Evolutionary conservation across 2,797 vertebrate genomes (phyloP), one percentile per base, ranked within the genome.

Genomic region (Micrastur ruficollis): DNA sequence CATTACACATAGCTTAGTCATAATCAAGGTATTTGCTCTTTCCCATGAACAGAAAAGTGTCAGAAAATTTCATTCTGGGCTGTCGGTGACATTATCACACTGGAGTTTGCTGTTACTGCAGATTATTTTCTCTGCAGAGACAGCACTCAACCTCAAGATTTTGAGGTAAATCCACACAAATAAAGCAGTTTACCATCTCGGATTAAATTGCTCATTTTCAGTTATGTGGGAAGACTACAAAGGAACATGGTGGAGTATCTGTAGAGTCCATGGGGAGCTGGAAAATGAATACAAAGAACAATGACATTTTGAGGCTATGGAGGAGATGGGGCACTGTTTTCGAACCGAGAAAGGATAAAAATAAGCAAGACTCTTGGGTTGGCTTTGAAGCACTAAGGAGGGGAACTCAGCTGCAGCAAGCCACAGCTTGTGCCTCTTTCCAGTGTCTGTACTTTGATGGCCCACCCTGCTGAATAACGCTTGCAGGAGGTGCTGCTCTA

Each of bases 21-120:
- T 92, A 95, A 97, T 89, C 81, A 94, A 94, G 92, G 89, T 93
- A 85, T 95, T 96, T 93, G 55, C 49, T 95, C 66, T 93, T 96
- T 96, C 84, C 94, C 72, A 55, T 21, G 65, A 93, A 83, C 50
- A 86, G 59, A 89, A 67, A 50, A 83, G 58, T 86, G 71, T 96
- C 74, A 85, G 81, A 83, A 86, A 93, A 89, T 78, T 81, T 93
- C 15, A 15, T 94, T 89, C 89, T 83, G 81, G 32, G 50, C 86
- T 96, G 89, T 85, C 20, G 9, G 74, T 91, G 88, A 83, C 78
- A 89, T 92, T 96, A 96, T 94, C 92, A 85, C 68, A 18, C 58
- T 89, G 83, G 68, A 93, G 75, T 89, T 94, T 62, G 47, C 86
- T 81, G 81, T 88, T 96, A 87, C 62, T 87, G 65, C 65, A 93